These are phyloP conservation scores for Diachrysia chrysitis DNA, from an alignment of 2,888 invertebrate genomes.

Conservation along the genomic window DNA sequence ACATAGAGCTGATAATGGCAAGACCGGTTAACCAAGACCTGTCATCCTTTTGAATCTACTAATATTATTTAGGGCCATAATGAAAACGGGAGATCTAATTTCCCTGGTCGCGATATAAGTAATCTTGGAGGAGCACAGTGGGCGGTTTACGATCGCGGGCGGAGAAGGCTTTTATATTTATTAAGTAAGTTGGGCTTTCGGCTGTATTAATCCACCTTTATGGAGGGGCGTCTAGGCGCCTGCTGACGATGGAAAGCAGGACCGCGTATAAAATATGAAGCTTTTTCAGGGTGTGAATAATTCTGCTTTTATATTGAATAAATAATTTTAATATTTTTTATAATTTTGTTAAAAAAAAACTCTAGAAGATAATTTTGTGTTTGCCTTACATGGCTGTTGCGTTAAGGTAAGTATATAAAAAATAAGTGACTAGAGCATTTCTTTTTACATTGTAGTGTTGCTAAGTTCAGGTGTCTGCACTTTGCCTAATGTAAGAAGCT, in stretches of 20 bases:
- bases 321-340: neutral
- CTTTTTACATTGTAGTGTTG: constrained; percentile 19
- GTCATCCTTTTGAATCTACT: constrained; percentile 64
- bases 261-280: constrained; percentile 38
- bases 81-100: constrained; percentile 77
- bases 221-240: constrained; percentile 83
- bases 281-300: constrained; percentile 5
- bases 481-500: constrained; percentile 39
- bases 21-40: constrained; percentile 71
- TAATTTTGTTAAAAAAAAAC: neutral
- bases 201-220: constrained; percentile 89
- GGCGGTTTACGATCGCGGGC: constrained; percentile 86
- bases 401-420: neutral
- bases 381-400: neutral
- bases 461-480: constrained; percentile 27
- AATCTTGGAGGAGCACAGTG: constrained; percentile 87
- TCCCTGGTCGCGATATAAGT: constrained; percentile 81
- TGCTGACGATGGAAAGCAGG: constrained; percentile 63
- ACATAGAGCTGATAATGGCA: constrained; percentile 88
- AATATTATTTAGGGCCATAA: constrained; percentile 67
- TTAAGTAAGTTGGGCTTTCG: constrained; percentile 90
- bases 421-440: neutral
- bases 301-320: neutral
- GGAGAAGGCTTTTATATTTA: constrained; percentile 90
- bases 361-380: neutral